Evolutionary conservation across 53 echinoderm and acorn worm genomes (phyloP).

Genomic region (Holothuria scabra): DNA sequence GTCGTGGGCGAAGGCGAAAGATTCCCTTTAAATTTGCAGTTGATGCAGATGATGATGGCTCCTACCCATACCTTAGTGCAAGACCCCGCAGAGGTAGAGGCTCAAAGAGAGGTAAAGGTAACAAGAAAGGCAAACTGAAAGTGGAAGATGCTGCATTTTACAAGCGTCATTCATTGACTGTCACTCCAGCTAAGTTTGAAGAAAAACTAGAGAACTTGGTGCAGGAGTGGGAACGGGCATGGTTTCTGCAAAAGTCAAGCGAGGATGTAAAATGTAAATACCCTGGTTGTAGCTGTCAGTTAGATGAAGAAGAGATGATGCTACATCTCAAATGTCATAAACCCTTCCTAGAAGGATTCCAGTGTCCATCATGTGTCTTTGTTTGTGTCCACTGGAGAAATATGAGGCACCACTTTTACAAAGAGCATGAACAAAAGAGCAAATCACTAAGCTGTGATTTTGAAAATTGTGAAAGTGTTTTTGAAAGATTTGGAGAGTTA

Average conservation of each 20-base stretch:
- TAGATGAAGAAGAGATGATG: conserved; percentile 65
- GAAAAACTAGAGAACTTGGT: conserved; percentile 51
- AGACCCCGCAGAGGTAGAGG: conserved; percentile 3
- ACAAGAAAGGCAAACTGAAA: not conserved
- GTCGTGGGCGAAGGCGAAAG: conserved; percentile 33
- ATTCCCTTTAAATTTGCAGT: conserved; percentile 40
- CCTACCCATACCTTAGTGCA: conserved; percentile 17
- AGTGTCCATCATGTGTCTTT: conserved; percentile 75
- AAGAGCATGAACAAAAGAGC: conserved; percentile 64
- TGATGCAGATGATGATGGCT: conserved; percentile 11
- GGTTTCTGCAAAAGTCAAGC: conserved; percentile 51
- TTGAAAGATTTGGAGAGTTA: conserved; percentile 61
- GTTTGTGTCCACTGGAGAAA: conserved; percentile 86
- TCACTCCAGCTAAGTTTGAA: conserved; percentile 49
- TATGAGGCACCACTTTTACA: conserved; percentile 85
- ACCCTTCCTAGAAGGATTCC: conserved; percentile 75
- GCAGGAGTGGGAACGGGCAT: conserved; percentile 68
- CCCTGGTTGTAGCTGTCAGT: conserved; percentile 51
- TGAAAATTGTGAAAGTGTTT: conserved; percentile 49
- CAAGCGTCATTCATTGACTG: conserved; percentile 15
- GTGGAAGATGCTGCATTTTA: conserved; percentile 11
- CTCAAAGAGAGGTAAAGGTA: conserved; percentile 14
- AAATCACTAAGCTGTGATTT: conserved; percentile 68
- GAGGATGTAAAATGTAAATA: conserved; percentile 54
- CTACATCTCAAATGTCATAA: conserved; percentile 83